Conservation (phyloP, 2,797 vertebrate species). For the Eremophila alpestris region DNA sequence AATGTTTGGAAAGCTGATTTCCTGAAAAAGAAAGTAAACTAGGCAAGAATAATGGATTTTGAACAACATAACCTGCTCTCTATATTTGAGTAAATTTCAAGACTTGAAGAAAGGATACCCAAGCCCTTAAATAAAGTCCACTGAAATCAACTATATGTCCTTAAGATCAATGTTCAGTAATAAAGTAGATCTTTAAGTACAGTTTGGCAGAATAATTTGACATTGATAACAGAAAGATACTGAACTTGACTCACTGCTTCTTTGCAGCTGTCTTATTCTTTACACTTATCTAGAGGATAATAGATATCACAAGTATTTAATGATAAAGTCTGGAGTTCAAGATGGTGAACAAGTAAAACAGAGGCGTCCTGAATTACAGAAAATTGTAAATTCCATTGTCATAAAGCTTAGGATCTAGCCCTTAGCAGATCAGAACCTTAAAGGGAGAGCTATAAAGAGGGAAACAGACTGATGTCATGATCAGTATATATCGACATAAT, state of each 20-base stretch:
- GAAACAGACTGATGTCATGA: neutral
- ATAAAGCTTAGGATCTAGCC: neutral
- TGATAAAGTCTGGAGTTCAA: neutral
- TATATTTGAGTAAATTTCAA: neutral
- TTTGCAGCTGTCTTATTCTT: neutral
- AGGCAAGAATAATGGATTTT: neutral
- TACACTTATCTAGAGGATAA: neutral
- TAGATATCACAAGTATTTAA: neutral
- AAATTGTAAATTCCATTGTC: neutral
- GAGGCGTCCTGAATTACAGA: neutral
- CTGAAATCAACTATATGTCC: neutral
- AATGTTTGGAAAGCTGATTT: neutral
- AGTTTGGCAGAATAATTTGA: neutral
- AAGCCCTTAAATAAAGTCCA: neutral
- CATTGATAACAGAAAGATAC: neutral
- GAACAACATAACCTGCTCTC: neutral
- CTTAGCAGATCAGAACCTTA: neutral
- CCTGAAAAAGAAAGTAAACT: neutral
- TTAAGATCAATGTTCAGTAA: too few relatives aligned
- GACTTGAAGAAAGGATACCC: neutral
- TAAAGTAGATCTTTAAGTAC: too few relatives aligned
- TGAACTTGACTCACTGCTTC: neutral
- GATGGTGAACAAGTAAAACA: neutral
- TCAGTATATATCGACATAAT: neutral
- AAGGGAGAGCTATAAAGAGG: neutral